A percentile compares a stretch with the other conserved stretches of the same genome.
Conservation (phyloP, 2,113 vertebrate genomes). For the Indicator maculatus region DNA sequence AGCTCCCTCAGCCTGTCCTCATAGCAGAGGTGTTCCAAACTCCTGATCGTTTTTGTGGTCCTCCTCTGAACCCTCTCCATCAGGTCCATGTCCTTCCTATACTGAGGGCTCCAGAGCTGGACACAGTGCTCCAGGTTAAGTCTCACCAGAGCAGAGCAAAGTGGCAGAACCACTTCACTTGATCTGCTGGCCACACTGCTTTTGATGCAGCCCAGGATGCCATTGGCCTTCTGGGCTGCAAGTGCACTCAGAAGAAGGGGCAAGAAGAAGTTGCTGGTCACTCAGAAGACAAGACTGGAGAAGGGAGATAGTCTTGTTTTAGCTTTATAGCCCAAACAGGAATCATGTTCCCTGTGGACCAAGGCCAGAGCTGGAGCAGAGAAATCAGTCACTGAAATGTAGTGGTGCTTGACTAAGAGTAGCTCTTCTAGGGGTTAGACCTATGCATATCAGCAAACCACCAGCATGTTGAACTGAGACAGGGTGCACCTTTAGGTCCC, state of each 20-base stretch:
- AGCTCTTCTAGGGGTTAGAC: not conserved
- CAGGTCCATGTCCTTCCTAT: too few relatives aligned
- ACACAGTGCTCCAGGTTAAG: too few relatives aligned
- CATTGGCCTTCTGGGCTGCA: too few relatives aligned
- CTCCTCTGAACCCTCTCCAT: too few relatives aligned
- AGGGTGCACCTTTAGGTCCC: not conserved
- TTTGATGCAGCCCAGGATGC: too few relatives aligned
- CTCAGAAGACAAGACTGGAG: not conserved
- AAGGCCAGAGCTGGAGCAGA: not conserved
- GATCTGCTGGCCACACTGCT: too few relatives aligned
- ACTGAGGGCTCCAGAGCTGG: too few relatives aligned
- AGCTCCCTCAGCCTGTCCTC: too few relatives aligned
- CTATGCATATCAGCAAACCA: not conserved
- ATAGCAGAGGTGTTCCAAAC: too few relatives aligned
- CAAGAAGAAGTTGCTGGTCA: not conserved
- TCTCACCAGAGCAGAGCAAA: too few relatives aligned
- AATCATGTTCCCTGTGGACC: not conserved
- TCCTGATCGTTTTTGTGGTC: too few relatives aligned
- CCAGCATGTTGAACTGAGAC: not conserved
- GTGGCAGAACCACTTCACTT: too few relatives aligned
- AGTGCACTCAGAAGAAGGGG: not conserved
- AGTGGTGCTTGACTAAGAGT: not conserved
- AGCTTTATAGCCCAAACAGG: not conserved
- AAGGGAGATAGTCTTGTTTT: not conserved
- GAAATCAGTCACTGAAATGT: not conserved